Evolutionary conservation across 2,797 vertebrate species (phyloP), one percentile per base, ranked within the genome.

Genomic region (Bucorvus abyssinicus): DNA sequence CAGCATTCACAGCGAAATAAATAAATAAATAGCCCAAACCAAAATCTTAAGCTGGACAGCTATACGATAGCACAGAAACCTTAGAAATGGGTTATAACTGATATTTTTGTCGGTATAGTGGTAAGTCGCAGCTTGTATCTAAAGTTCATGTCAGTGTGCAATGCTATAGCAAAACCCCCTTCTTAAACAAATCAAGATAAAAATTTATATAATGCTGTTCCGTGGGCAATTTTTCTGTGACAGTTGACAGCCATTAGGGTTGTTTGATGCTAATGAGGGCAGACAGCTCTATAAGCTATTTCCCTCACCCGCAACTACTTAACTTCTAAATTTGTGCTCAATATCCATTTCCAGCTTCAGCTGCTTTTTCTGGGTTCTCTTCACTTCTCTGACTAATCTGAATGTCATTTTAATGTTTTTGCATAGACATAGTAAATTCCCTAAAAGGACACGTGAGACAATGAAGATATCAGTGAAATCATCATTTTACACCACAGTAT

Each of bases 171-270:
- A 96, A 91, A 84, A 81, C 11, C 27, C 24, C 8, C 24, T 81
- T 86, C 90, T 57, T 40, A 88, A 88, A 26, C 11, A 75, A 90
- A 88, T 77, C 38, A 74, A 79, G 82, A 93, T 32, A 73, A 94
- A 96, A 94, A 89, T 7, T 90, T 96, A 92, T 89, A 8, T 89
- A 96, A 95, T 14, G 7, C 9, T 21, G 63, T 65, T 88, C 92
- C 4, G 0, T 32, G 47, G 79, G 84, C 91, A 90, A 60, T 92
- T 94, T 74, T 95, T 60, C 63, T 86, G 38, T 85, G 93, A 90
- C 85, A 85, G 89, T 57, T 96, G 95, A 94, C 91, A 95, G 85
- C 92, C 80, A 94, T 95, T 95, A 91, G 91, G 56, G 64, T 74
- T 75, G 57, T 85, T 91, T 92, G 87, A 95, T 86, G 73, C 65